Evolutionary conservation across 2,888 invertebrate genomes (phyloP).

Genomic region (Yponomeuta evonymella): DNA sequence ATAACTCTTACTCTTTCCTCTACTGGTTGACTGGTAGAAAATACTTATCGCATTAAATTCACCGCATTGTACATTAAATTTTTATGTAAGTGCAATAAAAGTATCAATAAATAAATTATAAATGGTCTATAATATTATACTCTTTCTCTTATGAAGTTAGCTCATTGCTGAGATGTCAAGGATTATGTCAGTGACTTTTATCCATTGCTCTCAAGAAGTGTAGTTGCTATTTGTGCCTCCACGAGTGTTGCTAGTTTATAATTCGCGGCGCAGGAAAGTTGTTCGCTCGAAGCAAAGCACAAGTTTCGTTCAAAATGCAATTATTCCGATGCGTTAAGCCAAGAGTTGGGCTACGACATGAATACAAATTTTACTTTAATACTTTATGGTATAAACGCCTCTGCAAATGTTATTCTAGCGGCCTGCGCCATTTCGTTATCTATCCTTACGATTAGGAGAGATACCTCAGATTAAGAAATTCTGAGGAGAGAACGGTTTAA

Average conservation of each 20-base stretch:
- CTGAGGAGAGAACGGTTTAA: neutral
- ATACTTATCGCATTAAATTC: too few relatives aligned
- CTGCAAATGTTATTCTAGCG: neutral
- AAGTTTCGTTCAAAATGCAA: slow-evolving; percentile 9
- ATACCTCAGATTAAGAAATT: too few relatives aligned
- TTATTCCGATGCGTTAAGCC: slow-evolving; percentile 9
- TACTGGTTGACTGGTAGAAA: too few relatives aligned
- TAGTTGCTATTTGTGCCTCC: neutral
- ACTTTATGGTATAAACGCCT: neutral
- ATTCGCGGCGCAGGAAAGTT: slow-evolving; percentile 4
- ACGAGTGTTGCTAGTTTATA: slow-evolving; percentile 1
- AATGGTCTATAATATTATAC: too few relatives aligned
- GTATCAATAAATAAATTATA: too few relatives aligned
- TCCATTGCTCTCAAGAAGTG: neutral
- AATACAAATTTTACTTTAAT: slow-evolving; percentile 6
- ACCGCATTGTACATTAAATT: too few relatives aligned
- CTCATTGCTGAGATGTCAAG: too few relatives aligned
- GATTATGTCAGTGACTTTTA: neutral
- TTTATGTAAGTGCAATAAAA: too few relatives aligned
- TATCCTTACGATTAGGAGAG: neutral
- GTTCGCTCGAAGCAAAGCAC: neutral
- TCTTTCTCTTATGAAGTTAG: too few relatives aligned
- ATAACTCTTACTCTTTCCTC: too few relatives aligned
- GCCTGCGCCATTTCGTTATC: neutral
- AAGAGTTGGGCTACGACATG: slow-evolving; percentile 5